Conservation (phyloP, 2,888 invertebrate species). For the Pyrrhia umbra region DNA sequence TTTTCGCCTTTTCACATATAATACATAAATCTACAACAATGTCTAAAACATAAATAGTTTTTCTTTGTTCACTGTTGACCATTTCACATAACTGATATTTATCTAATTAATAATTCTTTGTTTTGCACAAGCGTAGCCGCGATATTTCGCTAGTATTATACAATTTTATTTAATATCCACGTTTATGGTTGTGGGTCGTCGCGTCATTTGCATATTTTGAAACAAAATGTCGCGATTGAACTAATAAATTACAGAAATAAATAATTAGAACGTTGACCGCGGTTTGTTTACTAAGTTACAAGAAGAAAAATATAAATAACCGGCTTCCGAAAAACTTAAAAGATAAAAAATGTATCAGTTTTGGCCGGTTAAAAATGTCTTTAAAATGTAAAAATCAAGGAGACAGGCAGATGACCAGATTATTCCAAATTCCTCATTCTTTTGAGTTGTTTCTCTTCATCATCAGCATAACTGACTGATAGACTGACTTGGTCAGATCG, state of each 20-base stretch:
- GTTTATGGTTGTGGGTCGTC: slow-evolving; percentile 12
- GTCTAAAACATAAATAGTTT: too few species aligned
- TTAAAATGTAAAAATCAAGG: too few species aligned
- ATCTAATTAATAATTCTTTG: neutral
- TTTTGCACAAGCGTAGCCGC: slow-evolving; percentile 15
- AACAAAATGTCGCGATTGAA: slow-evolving; percentile 33
- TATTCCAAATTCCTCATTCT: too few species aligned
- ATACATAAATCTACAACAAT: too few species aligned
- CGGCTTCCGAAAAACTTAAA: neutral
- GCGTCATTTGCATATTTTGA: slow-evolving; percentile 45
- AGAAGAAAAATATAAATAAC: neutral
- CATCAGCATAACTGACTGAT: too few species aligned
- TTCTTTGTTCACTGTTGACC: too few species aligned
- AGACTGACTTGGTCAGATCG: too few species aligned
- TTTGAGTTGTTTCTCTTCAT: too few species aligned
- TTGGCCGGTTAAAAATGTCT: neutral
- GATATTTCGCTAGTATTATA: neutral
- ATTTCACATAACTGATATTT: too few species aligned
- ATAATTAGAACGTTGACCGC: slow-evolving; percentile 22
- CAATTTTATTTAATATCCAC: slow-evolving; percentile 5
- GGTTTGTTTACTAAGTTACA: slow-evolving; percentile 30
- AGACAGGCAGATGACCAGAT: too few species aligned
- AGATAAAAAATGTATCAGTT: neutral
- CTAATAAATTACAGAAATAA: slow-evolving; percentile 39
- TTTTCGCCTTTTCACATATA: too few species aligned